Conservation (phyloP, 2,113 vertebrate genomes). For the Promerops cafer region DNA sequence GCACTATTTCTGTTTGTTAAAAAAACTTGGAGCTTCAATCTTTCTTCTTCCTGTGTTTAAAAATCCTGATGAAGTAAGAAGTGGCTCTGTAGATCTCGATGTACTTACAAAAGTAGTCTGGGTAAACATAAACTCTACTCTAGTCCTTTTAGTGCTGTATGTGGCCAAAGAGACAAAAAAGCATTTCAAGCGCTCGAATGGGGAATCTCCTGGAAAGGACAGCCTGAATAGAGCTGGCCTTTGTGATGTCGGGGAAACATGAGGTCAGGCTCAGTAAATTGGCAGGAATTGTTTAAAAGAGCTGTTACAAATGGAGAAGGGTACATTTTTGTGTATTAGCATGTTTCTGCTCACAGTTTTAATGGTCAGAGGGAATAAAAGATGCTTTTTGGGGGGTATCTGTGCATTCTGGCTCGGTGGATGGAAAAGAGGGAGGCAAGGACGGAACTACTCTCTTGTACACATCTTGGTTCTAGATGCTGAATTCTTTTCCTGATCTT, state of each 20-base stretch:
- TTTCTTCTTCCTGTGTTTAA: not conserved
- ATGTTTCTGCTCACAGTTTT: not conserved
- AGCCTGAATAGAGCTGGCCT: not conserved
- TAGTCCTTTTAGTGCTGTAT: not conserved
- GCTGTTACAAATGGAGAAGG: not conserved
- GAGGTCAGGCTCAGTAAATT: not conserved
- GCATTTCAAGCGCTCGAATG: not conserved
- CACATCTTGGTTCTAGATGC: not conserved
- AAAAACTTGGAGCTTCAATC: not conserved
- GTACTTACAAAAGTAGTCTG: not conserved
- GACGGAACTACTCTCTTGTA: not conserved
- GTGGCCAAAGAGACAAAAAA: not conserved
- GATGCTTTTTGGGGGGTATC: not conserved
- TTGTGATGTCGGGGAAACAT: not conserved
- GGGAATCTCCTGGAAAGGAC: not conserved
- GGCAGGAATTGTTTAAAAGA: not conserved
- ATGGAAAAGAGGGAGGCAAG: not conserved
- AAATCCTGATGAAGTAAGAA: not conserved
- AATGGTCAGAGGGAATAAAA: not conserved
- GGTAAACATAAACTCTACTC: not conserved
- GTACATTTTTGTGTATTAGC: not conserved
- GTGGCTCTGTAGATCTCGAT: not conserved
- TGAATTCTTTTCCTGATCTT: not conserved
- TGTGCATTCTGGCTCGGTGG: not conserved
- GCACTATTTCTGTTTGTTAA: not conserved